Base-by-base conservation (phyloP, 1,140 invertebrate species). In the Macrobrachium rosenbergii region DNA sequence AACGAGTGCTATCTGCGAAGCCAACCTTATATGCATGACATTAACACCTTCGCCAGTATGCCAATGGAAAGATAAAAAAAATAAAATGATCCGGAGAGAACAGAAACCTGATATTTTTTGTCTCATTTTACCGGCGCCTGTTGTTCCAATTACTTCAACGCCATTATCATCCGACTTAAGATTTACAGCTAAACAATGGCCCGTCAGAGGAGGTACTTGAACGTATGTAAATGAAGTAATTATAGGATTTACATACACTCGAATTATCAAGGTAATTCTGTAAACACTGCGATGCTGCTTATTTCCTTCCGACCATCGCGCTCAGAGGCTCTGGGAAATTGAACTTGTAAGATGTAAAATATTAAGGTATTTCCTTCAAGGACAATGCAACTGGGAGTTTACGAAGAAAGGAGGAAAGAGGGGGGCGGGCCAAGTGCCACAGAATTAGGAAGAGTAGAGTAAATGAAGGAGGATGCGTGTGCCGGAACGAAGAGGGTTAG, bases 291-390 rank as follows among this genome's bases (percentile, higher is more conserved):
- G 60, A 43, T 77, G 21, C 76, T 8, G 83, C 62, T 64, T 86
- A 79, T 79, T 86, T 80, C 72, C 83, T 77, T 62, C 77, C 67
- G 52, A 37, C 77, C 77, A 72, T 80, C 83, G 37, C 83, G 72
- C 83, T 83, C 82, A 64, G 83, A 52, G 83, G 67, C 76, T 72
- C 77, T 17, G 83, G 83, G 83, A 86, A 86, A 86, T 86, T 86
- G 83, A 77, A 80, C 77, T 86, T 86, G 83, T 86, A 86, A 64
- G 76, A 80, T 86, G 83, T 86, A 86, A 86, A 86, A 86, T 86
- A 86, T 86, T 86, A 86, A 86, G 83, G 83, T 86, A 86, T 86
- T 86, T 86, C 77, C 83, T 86, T 86, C 83, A 86, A 86, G 83
- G 83, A 86, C 77, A 72, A 80, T 78, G 82, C 75, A 83, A 75